Evolutionary conservation across 2,113 vertebrate genomes (phyloP).

Genomic region (Larimichthys crocea): DNA sequence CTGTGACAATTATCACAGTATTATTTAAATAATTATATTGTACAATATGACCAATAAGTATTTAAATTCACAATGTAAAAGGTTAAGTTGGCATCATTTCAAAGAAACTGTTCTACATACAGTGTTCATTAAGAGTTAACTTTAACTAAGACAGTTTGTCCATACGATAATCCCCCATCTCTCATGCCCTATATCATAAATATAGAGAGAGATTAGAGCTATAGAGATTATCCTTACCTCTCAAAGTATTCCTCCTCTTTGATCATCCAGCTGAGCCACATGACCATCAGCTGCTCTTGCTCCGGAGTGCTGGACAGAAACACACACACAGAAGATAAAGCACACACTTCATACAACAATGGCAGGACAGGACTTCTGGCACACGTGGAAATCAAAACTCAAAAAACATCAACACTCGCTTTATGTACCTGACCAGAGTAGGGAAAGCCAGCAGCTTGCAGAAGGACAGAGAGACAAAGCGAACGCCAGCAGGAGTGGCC

Average conservation of each 20-base stretch:
- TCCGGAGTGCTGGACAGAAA: conserved; percentile 90
- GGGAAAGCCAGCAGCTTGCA: conserved; percentile 98
- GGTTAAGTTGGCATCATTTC: too few species aligned
- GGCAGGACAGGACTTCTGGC: not conserved
- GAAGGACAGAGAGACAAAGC: conserved; percentile 97
- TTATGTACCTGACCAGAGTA: conserved; percentile 92
- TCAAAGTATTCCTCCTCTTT: conserved; percentile 99
- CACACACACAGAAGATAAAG: conserved; percentile 6
- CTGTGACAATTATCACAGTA: not conserved
- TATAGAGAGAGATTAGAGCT: not conserved
- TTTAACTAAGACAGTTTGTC: not conserved
- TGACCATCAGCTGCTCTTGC: conserved; percentile 97
- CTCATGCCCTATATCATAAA: not conserved
- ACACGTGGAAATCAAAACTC: not conserved
- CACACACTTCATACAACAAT: not conserved
- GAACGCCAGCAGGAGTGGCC: conserved; percentile 95
- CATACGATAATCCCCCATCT: not conserved
- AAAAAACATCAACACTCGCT: conserved; percentile 7
- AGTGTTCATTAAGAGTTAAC: too few species aligned
- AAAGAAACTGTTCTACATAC: not conserved
- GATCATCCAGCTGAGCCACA: conserved; percentile 99
- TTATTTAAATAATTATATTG: not conserved
- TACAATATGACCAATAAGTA: not conserved
- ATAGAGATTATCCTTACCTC: conserved; percentile 84
- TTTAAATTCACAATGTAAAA: not conserved